Base-by-base conservation (phyloP, 2,113 vertebrate species). In the Mobula birostris region DNA sequence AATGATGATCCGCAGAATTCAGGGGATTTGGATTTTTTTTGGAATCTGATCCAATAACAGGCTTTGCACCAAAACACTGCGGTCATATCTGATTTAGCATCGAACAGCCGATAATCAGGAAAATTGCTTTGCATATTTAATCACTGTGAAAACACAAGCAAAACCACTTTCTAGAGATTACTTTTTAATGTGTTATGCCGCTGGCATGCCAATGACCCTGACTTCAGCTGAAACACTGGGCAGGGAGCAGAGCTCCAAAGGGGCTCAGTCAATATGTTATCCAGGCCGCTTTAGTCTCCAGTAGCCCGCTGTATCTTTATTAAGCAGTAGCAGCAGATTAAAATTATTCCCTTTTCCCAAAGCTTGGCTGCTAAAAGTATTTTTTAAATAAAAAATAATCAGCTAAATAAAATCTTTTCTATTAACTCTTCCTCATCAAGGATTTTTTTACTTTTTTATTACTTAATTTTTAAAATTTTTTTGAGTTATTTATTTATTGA, bases 11-110 rank as follows among this genome's bases (percentile, higher is more conserved):
- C 96, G 94, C 96, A 96, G 97, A 98, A 98, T 98, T 97, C 97
- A 94, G 96, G 96, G 98, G 98, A 98, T 98, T 98, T 98, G 98
- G 98, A 98, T 98, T 98, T 98, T 98, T 98, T 98, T 98, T 97
- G 97, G 97, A 98, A 98, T 98, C 97, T 98, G 97, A 98, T 97
- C 96, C 97, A 96, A 97, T 98, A 98, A 98, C 97, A 97, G 97
- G 96, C 96, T 97, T 96, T 97, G 95, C 96, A 97, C 96, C 97
- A 97, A 96, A 96, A 95, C 96, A 96, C 96, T 96, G 96, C 96
- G 96, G 96, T 96, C n/a, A 96, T 96, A 97, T 97, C 96, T 97
- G 97, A 97, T 97, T 97, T 96, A 96, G 97, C 98, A 97, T 97
- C 96, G 96, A 96, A 96, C 94, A 70, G 96, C 70, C 96, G 97